phyloP scores from a whole-genome alignment of 2,797 vertebrate genomes.

The Sebastes vulpes region DNA sequence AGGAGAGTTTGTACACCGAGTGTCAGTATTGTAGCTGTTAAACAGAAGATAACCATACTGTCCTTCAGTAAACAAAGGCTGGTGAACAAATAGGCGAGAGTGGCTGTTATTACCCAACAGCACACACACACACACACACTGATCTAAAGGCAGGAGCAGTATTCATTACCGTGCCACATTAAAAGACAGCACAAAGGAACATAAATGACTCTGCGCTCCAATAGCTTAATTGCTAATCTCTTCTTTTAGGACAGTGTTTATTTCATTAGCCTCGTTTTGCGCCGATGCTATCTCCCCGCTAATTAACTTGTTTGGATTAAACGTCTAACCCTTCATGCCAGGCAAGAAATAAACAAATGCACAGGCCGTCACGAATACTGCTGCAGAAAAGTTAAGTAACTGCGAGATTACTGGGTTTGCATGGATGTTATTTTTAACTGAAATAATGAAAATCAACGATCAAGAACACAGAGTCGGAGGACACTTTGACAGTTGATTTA shows the following conservation, averaged over 20 bases:
- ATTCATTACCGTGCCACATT: slow-evolving; percentile 67
- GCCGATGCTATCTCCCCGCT: slow-evolving; percentile 69
- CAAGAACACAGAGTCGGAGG: background rate
- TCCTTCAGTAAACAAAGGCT: slow-evolving; percentile 50
- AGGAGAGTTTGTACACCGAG: slow-evolving; percentile 8
- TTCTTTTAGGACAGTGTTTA: slow-evolving; percentile 79
- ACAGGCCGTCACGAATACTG: slow-evolving; percentile 2
- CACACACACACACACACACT: background rate
- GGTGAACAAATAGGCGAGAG: slow-evolving; percentile 40
- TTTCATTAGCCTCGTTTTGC: slow-evolving; percentile 73
- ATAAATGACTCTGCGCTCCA: slow-evolving; percentile 66
- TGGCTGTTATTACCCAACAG: slow-evolving; percentile 43
- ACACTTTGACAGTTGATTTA: background rate
- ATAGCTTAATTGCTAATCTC: slow-evolving; percentile 81
- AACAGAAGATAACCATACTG: slow-evolving; percentile 41
- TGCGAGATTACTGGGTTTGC: background rate
- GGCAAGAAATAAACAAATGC: slow-evolving; percentile 42
- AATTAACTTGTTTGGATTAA: slow-evolving; percentile 81
- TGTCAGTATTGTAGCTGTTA: slow-evolving; percentile 34
- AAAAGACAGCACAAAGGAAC: slow-evolving; percentile 70
- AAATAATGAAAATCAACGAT: background rate
- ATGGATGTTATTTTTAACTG: background rate
- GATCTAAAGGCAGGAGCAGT: slow-evolving; percentile 12
- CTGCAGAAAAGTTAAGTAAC: background rate
- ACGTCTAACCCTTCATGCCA: slow-evolving; percentile 44